A percentile compares a stretch with the other conserved stretches of the same genome.
Evolutionary conservation across 2,888 invertebrate genomes (phyloP).

Genomic region (Muscina levida): DNA sequence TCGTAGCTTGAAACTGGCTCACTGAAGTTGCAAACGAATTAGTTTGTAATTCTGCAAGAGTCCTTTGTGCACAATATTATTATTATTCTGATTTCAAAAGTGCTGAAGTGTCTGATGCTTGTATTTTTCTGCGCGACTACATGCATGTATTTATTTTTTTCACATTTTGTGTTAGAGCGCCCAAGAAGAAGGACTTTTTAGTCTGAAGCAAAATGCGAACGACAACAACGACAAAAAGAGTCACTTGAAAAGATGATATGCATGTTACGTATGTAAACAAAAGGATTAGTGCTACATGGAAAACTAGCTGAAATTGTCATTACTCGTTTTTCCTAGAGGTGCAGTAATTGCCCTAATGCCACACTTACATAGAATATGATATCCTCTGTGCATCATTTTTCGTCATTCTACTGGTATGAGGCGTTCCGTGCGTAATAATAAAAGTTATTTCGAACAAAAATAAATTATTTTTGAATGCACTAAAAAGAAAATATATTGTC

Average conservation of each 20-base stretch:
- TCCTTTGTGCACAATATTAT: not conserved
- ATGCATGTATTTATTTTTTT: constrained; percentile 22
- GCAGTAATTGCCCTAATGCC: constrained; percentile 59
- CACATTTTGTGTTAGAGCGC: not conserved
- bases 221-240: constrained; percentile 9
- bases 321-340: constrained; percentile 40
- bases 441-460: too few relatives aligned
- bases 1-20: not conserved
- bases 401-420: too few relatives aligned
- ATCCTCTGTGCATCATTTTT: not conserved
- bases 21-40: not conserved
- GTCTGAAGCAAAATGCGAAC: constrained; percentile 30
- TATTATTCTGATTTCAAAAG: constrained; percentile 6
- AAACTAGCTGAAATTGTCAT: constrained; percentile 26
- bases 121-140: not conserved
- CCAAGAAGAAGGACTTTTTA: constrained; percentile 22
- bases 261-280: constrained; percentile 33
- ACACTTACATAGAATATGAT: constrained; percentile 44
- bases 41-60: not conserved
- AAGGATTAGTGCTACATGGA: constrained; percentile 16
- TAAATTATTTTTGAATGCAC: too few relatives aligned
- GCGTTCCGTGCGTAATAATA: too few relatives aligned
- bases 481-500: too few relatives aligned
- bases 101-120: constrained; percentile 5
- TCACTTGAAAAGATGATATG: constrained; percentile 3